phyloP scores from a whole-genome alignment of 1,140 invertebrate species.

The Drosophila pallidifrons region DNA sequence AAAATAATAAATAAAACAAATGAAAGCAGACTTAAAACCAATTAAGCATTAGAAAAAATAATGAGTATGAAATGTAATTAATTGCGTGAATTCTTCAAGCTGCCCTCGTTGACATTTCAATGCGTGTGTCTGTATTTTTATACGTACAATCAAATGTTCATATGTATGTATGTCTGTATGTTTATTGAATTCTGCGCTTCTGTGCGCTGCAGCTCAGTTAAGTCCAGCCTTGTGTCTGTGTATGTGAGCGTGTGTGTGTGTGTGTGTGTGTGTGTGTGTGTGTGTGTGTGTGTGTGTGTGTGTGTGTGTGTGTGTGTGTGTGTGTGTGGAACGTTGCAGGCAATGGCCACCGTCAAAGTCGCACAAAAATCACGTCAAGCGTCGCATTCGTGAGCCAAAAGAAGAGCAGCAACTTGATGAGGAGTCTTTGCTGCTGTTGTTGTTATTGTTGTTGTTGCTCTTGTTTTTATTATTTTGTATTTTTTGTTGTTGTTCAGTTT shows the following conservation, averaged over 20 bases:
- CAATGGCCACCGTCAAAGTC: constrained; percentile 75
- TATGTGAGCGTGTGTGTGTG: constrained; percentile 48
- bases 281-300: constrained; percentile 24
- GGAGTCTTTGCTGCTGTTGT: constrained; percentile 38
- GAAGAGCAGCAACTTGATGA: constrained; percentile 28
- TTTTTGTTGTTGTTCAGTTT: too few relatives aligned
- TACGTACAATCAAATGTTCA: background rate
- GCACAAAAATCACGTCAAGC: constrained; percentile 70
- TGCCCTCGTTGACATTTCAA: background rate
- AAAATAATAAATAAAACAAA: too few relatives aligned
- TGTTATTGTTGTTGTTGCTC: constrained; percentile 53
- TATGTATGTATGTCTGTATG: too few relatives aligned
- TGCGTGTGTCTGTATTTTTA: background rate
- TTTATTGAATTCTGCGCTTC: too few relatives aligned
- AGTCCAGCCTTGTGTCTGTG: constrained; percentile 44
- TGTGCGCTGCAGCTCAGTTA: background rate
- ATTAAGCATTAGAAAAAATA: too few relatives aligned
- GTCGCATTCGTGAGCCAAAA: constrained; percentile 47
- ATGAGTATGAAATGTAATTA: background rate
- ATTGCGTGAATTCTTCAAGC: background rate
- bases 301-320: constrained; percentile 62
- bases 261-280: constrained; percentile 45
- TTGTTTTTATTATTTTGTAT: constrained; percentile 8
- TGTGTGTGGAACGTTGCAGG: too few relatives aligned
- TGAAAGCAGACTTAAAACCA: too few relatives aligned